Evolutionary conservation across 2,797 vertebrate genomes (phyloP).

Genomic region (Danio kyathit): DNA sequence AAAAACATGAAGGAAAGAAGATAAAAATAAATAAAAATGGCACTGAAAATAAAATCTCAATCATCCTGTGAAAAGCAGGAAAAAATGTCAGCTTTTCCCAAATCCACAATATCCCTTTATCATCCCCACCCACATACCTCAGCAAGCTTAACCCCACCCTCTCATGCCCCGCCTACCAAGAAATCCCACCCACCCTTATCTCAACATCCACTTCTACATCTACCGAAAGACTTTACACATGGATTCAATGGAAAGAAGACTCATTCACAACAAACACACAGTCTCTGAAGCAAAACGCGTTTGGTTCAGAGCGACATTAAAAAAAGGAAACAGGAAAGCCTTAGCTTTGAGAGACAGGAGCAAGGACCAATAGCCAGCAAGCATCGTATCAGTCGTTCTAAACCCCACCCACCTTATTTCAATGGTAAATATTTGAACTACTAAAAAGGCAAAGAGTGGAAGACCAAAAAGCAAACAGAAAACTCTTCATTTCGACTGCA

Average conservation of each 20-base stretch:
- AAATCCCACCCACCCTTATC: conserved; percentile 27
- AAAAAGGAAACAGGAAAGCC: conserved; percentile 44
- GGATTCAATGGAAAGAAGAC: conserved; percentile 68
- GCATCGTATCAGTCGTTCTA: conserved; percentile 48
- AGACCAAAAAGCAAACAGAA: conserved; percentile 83
- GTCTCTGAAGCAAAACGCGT: conserved; percentile 15
- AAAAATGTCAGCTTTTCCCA: conserved; percentile 8
- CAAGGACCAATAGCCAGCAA: conserved; percentile 70
- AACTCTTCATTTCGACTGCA: conserved; percentile 84
- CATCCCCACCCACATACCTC: conserved; percentile 64
- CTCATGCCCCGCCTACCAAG: conserved; percentile 19
- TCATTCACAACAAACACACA: conserved; percentile 48
- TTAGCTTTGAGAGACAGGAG: conserved; percentile 65
- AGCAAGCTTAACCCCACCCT: conserved; percentile 26
- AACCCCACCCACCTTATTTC: conserved; percentile 85
- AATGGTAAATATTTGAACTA: conserved; percentile 88
- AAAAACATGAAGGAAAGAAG: conserved; percentile 55
- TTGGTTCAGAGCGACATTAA: conserved; percentile 28
- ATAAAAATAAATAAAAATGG: conserved; percentile 62
- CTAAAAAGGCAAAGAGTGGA: conserved; percentile 91
- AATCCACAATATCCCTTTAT: conserved; percentile 66
- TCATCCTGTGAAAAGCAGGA: conserved; percentile 24
- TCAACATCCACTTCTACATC: conserved; percentile 43
- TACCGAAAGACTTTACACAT: conserved; percentile 40
- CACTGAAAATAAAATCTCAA: conserved; percentile 31